These are phyloP conservation scores for Monoplex corrugatus DNA, from an alignment of 2,888 invertebrate genomes.

Conservation along the genomic window DNA sequence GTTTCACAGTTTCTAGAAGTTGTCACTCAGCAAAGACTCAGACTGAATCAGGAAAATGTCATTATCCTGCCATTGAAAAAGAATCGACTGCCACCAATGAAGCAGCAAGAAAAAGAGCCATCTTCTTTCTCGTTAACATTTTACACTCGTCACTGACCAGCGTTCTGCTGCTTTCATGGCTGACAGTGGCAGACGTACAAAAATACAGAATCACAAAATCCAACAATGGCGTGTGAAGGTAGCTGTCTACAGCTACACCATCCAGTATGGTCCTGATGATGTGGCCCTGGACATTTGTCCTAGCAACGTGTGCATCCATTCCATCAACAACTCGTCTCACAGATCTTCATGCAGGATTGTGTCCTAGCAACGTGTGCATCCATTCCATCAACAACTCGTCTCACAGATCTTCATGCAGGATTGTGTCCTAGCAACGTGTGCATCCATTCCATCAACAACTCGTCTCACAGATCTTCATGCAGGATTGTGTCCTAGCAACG, in stretches of 20 bases:
- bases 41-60: conserved; percentile 17
- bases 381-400: conserved; percentile 20
- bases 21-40: neutral
- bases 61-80: conserved; percentile 54
- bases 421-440: conserved; percentile 51
- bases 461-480: conserved; percentile 44
- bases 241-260: conserved; percentile 38
- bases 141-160: conserved; percentile 62
- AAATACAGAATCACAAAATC: conserved; percentile 63
- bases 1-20: neutral
- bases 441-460: conserved; percentile 47
- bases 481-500: conserved; percentile 49
- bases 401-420: conserved; percentile 44
- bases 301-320: conserved; percentile 58
- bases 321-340: conserved; percentile 30
- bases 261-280: neutral
- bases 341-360: conserved; percentile 48
- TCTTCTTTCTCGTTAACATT: conserved; percentile 54
- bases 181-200: conserved; percentile 49
- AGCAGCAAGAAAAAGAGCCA: conserved; percentile 54
- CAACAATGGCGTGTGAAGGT: conserved; percentile 59
- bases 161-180: conserved; percentile 57
- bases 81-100: conserved; percentile 54
- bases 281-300: conserved; percentile 29
- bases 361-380: conserved; percentile 57